Percentiles rank a stretch among this genome's conserved stretches.
These are phyloP conservation scores for Papilio aristodemus DNA, from an alignment of 1,140 invertebrate species.

Conservation along the genomic window DNA sequence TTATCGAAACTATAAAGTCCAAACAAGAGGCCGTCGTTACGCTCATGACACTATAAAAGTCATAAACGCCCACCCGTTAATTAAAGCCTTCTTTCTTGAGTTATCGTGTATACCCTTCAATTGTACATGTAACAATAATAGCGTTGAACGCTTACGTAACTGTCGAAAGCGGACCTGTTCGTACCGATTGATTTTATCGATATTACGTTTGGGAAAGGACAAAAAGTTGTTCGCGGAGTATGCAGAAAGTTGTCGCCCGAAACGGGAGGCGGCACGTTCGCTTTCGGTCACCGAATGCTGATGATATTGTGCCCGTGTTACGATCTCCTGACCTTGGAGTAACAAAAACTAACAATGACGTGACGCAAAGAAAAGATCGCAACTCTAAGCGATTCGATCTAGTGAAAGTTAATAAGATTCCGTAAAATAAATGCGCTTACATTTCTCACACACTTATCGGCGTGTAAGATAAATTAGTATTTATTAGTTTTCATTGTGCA, in stretches of 20 bases:
- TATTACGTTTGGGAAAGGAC: conserved; percentile 65
- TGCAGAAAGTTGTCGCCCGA: conserved; percentile 68
- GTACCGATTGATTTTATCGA: conserved; percentile 65
- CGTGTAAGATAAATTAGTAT: conserved; percentile 42
- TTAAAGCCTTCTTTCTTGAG: conserved; percentile 61
- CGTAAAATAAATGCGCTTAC: conserved; percentile 35
- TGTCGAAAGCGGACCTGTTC: conserved; percentile 64
- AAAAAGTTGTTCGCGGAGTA: conserved; percentile 67
- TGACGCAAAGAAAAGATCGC: conserved; percentile 59
- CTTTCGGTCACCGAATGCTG: conserved; percentile 66
- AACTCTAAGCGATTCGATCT: conserved; percentile 59
- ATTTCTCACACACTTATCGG: conserved; percentile 45
- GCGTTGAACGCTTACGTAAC: conserved; percentile 59
- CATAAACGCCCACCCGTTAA: conserved; percentile 50
- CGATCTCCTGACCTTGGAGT: conserved; percentile 66
- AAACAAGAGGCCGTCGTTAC: conserved; percentile 22
- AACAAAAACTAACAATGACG: conserved; percentile 50
- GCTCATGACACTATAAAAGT: conserved; percentile 25
- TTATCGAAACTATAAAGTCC: conserved; percentile 25
- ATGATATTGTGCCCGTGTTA: conserved; percentile 58
- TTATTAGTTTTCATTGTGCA: conserved; percentile 37
- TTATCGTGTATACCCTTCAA: conserved; percentile 52
- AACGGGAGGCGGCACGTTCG: conserved; percentile 60
- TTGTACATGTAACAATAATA: conserved; percentile 53
- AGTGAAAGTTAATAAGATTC: conserved; percentile 61